A percentile compares a stretch with the other conserved stretches of the same genome.
These are phyloP conservation scores for Melanotaenia parkinsoni DNA, from an alignment of 2,797 vertebrate species.

Conservation along the genomic window DNA sequence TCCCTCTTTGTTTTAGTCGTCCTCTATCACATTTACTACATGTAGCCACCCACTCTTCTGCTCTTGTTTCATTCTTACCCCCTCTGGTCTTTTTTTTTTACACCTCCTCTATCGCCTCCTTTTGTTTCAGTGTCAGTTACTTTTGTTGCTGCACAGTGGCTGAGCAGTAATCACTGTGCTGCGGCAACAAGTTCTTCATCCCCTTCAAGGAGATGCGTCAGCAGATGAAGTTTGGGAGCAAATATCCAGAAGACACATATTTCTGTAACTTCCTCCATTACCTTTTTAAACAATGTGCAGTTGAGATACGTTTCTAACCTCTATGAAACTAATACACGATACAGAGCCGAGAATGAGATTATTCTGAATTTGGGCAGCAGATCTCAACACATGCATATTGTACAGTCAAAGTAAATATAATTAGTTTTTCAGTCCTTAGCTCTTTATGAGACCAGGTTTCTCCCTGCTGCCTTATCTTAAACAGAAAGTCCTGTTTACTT, in stretches of 20 bases:
- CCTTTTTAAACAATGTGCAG: too few species aligned
- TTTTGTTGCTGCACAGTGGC: constrained; percentile 22
- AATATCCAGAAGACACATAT: background rate
- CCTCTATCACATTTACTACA: constrained; percentile 20
- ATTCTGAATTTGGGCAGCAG: background rate
- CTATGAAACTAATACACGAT: background rate
- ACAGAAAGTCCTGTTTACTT: background rate
- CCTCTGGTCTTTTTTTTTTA: constrained; percentile 31
- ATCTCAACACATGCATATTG: background rate
- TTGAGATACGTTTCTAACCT: background rate
- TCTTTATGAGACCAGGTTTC: constrained; percentile 8
- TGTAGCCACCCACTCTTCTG: constrained; percentile 26
- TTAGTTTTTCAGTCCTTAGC: constrained; percentile 18
- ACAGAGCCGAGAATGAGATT: background rate
- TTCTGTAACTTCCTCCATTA: background rate
- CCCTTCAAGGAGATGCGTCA: background rate
- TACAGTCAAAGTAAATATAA: constrained; percentile 8
- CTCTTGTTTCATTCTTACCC: constrained; percentile 22
- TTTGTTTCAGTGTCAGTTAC: constrained; percentile 28
- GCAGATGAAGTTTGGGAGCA: background rate
- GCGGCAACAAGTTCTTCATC: constrained; percentile 49
- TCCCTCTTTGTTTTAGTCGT: constrained; percentile 8
- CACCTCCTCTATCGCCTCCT: constrained; percentile 36
- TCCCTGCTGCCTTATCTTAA: constrained; percentile 6
- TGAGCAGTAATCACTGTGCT: constrained; percentile 25